Evolutionary conservation across 2,797 vertebrate species (phyloP).

Genomic region (Eremophila alpestris): DNA sequence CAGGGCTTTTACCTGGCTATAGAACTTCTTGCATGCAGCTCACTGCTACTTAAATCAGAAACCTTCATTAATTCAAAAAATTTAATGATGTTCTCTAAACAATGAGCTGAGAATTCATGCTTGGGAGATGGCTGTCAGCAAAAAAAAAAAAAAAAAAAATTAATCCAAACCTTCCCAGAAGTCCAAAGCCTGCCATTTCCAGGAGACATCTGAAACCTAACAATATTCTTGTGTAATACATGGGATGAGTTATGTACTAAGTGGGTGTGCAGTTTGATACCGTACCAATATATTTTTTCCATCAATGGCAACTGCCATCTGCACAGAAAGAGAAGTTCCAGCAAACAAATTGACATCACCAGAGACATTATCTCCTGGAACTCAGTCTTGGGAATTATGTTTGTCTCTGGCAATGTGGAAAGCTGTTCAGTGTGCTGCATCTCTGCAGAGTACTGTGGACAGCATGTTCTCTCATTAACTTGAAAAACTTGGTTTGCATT

Average conservation of each 20-base stretch:
- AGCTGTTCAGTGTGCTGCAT: neutral
- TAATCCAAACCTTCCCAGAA: neutral
- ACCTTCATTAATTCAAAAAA: neutral
- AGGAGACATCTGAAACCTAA: neutral
- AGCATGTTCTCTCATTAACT: neutral
- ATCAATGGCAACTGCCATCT: conserved; percentile 42
- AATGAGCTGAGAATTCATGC: neutral
- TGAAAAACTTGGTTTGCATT: neutral
- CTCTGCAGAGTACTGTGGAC: neutral
- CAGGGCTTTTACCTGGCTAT: neutral
- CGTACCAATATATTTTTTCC: neutral
- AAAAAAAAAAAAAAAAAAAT: neutral
- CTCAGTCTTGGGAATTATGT: conserved; percentile 14
- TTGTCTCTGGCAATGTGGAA: conserved; percentile 36
- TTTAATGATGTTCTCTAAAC: neutral
- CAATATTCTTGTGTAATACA: conserved; percentile 11
- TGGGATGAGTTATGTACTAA: neutral
- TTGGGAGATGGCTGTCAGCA: neutral
- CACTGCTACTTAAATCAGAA: neutral
- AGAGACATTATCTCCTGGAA: conserved; percentile 48
- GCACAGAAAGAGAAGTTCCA: conserved; percentile 41
- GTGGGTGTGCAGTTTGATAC: conserved; percentile 15
- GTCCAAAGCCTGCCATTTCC: neutral
- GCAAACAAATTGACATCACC: conserved; percentile 64
- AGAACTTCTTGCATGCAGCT: neutral